These are phyloP conservation scores for Meghimatium bilineatum DNA, from an alignment of 2,888 invertebrate species.

Conservation along the genomic window DNA sequence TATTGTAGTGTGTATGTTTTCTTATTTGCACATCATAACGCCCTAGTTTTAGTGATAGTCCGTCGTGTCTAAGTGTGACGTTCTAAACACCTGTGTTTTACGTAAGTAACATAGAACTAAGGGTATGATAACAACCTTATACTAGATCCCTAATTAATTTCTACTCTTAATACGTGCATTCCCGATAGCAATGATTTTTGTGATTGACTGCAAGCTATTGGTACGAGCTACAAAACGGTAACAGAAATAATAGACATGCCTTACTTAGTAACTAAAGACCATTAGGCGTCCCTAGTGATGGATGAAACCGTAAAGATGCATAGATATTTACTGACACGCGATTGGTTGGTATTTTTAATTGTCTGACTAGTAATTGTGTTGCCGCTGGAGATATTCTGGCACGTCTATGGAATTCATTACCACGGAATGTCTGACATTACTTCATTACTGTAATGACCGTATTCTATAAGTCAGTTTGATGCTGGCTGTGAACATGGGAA, in stretches of 20 bases:
- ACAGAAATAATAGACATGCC: neutral
- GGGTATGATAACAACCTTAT: too few relatives aligned
- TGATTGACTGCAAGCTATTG: neutral
- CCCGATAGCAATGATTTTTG: neutral
- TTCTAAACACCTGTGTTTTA: too few relatives aligned
- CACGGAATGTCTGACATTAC: neutral
- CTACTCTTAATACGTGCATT: neutral
- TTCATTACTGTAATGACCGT: neutral
- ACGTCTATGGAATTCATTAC: neutral
- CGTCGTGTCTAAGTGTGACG: too few relatives aligned
- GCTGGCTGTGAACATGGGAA: too few relatives aligned
- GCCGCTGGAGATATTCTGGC: neutral
- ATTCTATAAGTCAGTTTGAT: too few relatives aligned
- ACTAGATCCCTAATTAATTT: slow-evolving; percentile 18
- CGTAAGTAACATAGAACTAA: too few relatives aligned
- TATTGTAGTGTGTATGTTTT: too few relatives aligned
- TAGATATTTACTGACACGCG: slow-evolving; percentile 1
- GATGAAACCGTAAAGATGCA: slow-evolving; percentile 6
- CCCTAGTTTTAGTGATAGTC: too few relatives aligned
- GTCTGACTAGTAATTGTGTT: neutral
- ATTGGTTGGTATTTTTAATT: neutral
- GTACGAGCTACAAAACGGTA: neutral
- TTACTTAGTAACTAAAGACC: neutral
- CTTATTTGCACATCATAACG: too few relatives aligned
- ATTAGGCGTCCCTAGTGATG: slow-evolving; percentile 30